Conservation (phyloP, 2,888 invertebrate species). For the Pachycephus smyrnensis region DNA sequence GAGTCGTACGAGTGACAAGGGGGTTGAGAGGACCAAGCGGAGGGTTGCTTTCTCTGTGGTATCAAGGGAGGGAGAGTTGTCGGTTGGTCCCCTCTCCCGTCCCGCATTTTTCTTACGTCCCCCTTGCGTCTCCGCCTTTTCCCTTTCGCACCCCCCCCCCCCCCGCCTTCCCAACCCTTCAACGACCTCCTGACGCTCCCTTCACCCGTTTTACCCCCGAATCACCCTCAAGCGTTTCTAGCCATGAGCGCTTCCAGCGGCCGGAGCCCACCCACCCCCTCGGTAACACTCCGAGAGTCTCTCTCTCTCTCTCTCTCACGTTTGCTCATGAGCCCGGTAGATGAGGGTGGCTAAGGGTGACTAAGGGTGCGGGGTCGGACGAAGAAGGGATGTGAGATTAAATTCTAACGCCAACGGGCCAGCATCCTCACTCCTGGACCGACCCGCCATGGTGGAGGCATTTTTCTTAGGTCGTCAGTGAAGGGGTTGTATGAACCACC, state of each 20-base stretch:
- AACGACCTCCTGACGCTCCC: not conserved
- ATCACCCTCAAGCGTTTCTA: not conserved
- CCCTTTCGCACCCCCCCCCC: not conserved
- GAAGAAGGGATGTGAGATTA: constrained; percentile 50
- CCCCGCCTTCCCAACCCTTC: not conserved
- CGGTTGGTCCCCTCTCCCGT: constrained; percentile 28
- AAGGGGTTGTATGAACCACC: not conserved
- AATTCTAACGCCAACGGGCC: constrained; percentile 54
- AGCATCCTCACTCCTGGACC: constrained; percentile 35
- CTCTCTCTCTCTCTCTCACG: constrained; percentile 12
- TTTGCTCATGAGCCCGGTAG: not conserved
- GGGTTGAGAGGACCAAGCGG: not conserved
- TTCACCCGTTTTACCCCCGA: not conserved
- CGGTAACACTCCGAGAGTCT: not conserved
- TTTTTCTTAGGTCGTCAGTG: constrained; percentile 62
- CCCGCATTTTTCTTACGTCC: constrained; percentile 56
- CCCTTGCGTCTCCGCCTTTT: constrained; percentile 32
- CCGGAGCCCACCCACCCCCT: constrained; percentile 7
- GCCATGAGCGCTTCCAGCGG: not conserved
- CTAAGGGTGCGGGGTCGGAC: not conserved
- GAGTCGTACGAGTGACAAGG: not conserved
- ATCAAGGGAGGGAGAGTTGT: not conserved
- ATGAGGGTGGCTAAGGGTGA: not conserved
- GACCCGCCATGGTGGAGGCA: constrained; percentile 41
- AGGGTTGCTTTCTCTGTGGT: not conserved